Evolutionary conservation across 1,140 invertebrate species (phyloP).

Genomic region (Meloidogyne floridensis): DNA sequence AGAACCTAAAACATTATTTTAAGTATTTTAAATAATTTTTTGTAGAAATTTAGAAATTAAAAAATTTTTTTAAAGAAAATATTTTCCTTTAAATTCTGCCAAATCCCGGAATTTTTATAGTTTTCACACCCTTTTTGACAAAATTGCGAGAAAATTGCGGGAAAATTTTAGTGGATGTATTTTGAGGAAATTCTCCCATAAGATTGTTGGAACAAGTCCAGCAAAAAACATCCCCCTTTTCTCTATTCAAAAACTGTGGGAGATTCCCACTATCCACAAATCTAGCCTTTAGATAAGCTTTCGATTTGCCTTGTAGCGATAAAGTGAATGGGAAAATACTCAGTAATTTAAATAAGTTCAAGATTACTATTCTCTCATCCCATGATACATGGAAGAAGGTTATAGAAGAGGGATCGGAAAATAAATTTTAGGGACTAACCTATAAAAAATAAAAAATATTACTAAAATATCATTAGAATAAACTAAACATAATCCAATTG

Average conservation of each 20-base stretch:
- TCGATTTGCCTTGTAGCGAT: not conserved
- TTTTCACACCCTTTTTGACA: constrained; percentile 1
- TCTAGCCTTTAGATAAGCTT: not conserved
- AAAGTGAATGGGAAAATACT: not conserved
- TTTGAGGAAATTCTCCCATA: not conserved
- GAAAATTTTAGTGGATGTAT: not conserved
- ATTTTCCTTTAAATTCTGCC: not conserved
- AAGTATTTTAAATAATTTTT: no score
- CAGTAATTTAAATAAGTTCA: not conserved
- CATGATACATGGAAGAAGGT: not conserved
- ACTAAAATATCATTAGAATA: no score
- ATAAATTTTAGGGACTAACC: not conserved
- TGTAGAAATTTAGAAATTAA: no score
- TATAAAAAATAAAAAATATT: not conserved
- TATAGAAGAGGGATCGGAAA: not conserved
- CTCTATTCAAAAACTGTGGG: constrained; percentile 9
- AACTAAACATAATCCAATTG: no score
- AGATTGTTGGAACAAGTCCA: no score
- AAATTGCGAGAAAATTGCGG: not conserved
- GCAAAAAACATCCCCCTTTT: not conserved
- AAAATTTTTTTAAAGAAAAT: no score
- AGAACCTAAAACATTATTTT: no score
- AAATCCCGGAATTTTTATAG: not conserved
- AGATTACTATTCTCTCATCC: not conserved
- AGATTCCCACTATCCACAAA: constrained; percentile 29